A percentile compares a stretch with the other conserved stretches of the same genome.
These are phyloP conservation scores for Anguilla obscura DNA, from an alignment of 2,797 vertebrate species.

Conservation along the genomic window DNA sequence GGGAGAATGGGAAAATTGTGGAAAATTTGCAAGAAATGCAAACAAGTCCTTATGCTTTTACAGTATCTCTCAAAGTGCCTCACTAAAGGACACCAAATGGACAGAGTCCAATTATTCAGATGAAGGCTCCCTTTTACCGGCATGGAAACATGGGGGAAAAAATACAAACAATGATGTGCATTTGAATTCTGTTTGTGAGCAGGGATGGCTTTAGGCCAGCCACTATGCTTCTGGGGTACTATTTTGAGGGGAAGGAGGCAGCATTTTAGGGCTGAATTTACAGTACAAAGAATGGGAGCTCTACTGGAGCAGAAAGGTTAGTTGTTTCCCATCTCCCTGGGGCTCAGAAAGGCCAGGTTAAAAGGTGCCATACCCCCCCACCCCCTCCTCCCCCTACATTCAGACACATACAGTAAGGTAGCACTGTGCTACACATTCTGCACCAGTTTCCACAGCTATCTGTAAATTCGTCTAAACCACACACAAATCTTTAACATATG, in stretches of 20 bases:
- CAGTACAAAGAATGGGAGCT: not conserved
- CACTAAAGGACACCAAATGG: not conserved
- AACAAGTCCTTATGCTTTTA: not conserved
- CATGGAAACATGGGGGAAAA: not conserved
- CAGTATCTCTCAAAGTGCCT: not conserved
- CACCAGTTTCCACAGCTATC: not conserved
- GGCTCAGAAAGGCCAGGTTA: not conserved
- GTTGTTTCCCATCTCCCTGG: not conserved
- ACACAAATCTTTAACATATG: not conserved
- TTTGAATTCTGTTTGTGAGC: not conserved
- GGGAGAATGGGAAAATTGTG: not conserved
- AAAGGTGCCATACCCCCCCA: not conserved
- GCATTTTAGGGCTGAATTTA: not conserved
- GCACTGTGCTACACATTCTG: not conserved
- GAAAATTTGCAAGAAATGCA: not conserved
- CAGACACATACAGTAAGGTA: not conserved
- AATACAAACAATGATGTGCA: not conserved
- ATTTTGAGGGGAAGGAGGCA: not conserved
- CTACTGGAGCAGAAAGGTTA: constrained; percentile 6
- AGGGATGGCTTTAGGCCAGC: not conserved
- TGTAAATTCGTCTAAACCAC: not conserved
- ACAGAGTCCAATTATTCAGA: not conserved
- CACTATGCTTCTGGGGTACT: not conserved
- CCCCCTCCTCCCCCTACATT: too few species aligned
- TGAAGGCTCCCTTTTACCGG: not conserved